Evolutionary conservation across 2,888 invertebrate species (phyloP), one percentile per base, ranked within the genome.

Genomic region (Tiliacea aurago): DNA sequence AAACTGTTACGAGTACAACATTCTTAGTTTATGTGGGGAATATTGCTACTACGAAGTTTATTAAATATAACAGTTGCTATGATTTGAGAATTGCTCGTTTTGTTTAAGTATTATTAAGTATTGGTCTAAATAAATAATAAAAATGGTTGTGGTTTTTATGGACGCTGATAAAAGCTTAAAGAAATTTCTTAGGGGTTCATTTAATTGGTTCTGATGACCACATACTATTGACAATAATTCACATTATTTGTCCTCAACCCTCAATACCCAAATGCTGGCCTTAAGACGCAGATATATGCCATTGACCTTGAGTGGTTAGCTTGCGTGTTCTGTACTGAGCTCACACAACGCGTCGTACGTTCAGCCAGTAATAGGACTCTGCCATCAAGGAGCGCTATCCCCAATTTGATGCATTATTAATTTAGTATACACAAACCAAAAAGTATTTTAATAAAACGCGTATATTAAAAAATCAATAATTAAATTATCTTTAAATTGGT

Each of bases 1-100:
- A 64, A 18, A 23, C 23, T 18, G 47, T 33, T 67, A 43, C 10
- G 37, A 37, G 4, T 37, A 6, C 4, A 33, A 33, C 37, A 43
- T 61, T 55, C 18, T 45, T 15, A 43, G 33, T 73, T 79, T 37
- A 43, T 28, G 51, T n/a, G 13, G n/a, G 28, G 13, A 37, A 62
- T 51, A 33, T 63, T 51, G 33, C 28, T 13, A 59, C 28, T 13
- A 59, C 15, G 23, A 18, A 49, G 11, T 51, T 62, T 45, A 73
- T n/a, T 66, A n/a, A 58, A 74, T 15, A 59, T 13, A 13, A 5
- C 5, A 20, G 20, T 59, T 18, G 15, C 15, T 20, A 28, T 63
- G 1, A 64, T 45, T 59, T 33, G 15, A 23, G 28, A 49, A 41
- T 13, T 18, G 3, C 28, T 43, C 2, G 13, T 37, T 28, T 13